phyloP scores from a whole-genome alignment of 2,888 invertebrate species.

The Agonum fuliginosum region DNA sequence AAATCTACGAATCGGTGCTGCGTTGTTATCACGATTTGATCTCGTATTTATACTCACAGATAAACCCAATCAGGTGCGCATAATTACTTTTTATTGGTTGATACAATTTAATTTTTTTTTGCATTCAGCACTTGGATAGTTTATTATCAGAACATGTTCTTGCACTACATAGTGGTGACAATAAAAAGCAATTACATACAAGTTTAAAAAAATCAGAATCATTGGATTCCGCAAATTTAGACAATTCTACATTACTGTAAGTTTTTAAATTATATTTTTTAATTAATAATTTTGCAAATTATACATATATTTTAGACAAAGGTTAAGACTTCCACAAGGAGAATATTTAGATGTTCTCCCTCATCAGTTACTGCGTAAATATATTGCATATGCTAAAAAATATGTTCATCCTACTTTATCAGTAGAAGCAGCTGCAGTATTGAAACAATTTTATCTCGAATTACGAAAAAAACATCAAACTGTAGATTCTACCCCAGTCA shows the following conservation, averaged over 20 bases:
- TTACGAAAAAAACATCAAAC: slow-evolving; percentile 81
- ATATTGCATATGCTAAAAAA: slow-evolving; percentile 92
- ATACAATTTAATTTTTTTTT: slow-evolving; percentile 46
- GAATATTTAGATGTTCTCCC: slow-evolving; percentile 85
- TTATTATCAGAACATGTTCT: slow-evolving; percentile 89
- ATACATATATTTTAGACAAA: slow-evolving; percentile 73
- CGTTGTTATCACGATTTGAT: slow-evolving; percentile 93
- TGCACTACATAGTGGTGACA: slow-evolving; percentile 80
- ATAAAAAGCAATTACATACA: slow-evolving; percentile 1
- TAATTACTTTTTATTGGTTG: background rate
- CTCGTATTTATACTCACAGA: slow-evolving; percentile 93
- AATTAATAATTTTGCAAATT: slow-evolving; percentile 10
- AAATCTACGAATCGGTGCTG: slow-evolving; percentile 90
- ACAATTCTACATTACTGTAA: slow-evolving; percentile 40
- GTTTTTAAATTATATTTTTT: background rate
- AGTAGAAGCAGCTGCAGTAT: slow-evolving; percentile 80
- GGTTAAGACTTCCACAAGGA: slow-evolving; percentile 76
- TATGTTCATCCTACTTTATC: slow-evolving; percentile 89
- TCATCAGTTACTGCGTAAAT: slow-evolving; percentile 86
- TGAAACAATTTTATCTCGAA: slow-evolving; percentile 88
- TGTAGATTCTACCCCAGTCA: slow-evolving; percentile 85
- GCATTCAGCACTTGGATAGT: slow-evolving; percentile 81
- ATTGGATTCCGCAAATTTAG: slow-evolving; percentile 10
- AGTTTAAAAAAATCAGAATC: background rate
- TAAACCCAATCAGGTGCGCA: slow-evolving; percentile 84